Base-by-base conservation (phyloP, 2,888 invertebrate species). In the Oscheius sp. region DNA sequence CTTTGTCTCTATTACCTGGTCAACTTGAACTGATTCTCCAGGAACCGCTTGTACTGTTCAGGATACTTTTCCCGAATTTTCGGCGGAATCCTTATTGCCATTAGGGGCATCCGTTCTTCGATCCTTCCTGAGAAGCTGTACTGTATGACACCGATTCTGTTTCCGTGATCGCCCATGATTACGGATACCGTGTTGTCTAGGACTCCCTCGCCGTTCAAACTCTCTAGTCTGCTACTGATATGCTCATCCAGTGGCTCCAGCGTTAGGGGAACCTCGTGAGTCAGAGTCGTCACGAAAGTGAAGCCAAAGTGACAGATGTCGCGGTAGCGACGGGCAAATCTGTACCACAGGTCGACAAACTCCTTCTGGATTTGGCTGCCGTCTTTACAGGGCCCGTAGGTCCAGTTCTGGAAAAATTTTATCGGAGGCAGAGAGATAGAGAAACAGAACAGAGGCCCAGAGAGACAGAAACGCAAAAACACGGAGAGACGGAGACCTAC, bases 111-210 rank as follows among this genome's bases (percentile, higher is more conserved):
- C 51, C 90, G 81, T 70, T 90, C 90, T 77, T 90, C 90, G 32
- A 90, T 85, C 71, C 86, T 75, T 10, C 90, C 90, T 3, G 90
- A 85, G 78, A 86, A 90, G 1, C 89, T 88, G 68, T 86, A 84
- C 70, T 90, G 85, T 58, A 90, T 87, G 50, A 81, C 76, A n/a
- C 90, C 90, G 65, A 90, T 90, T 57, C 91, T 83, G 79, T 90
- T 89, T 11, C 91, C 91, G 79, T 91, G 91, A 74, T 91, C 91
- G 73, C 90, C 90, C 85, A 89, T 82, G 11, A 88, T 79, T 4
- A 88, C 73, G 0, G 88, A 78, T 11, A 83, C 76, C 13, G 83
- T 84, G 74, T 86, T 84, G 47, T 86, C 76, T 63, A 86, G 51
- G 10, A 70, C 78, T 35, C 79, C 82, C 71, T 48, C 66, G 33